Conservation (phyloP, 2,797 vertebrate species). For the Oreochromis mossambicus region DNA sequence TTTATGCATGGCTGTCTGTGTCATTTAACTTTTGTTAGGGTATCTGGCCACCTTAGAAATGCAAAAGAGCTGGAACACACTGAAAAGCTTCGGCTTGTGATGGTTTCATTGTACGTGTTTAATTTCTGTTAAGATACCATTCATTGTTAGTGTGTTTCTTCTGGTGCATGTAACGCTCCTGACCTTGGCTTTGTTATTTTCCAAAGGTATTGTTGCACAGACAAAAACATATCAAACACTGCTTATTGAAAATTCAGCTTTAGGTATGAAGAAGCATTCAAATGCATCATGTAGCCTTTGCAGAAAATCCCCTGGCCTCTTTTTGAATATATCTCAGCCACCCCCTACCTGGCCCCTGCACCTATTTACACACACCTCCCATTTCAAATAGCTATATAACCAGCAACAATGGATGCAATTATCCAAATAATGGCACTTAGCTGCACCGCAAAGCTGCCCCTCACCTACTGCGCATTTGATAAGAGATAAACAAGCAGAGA, state of each 20-base stretch:
- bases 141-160: neutral
- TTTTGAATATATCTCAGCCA: conserved; percentile 46
- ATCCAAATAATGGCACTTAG: conserved; percentile 81
- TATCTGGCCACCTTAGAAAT: neutral
- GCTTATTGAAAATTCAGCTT: conserved; percentile 53
- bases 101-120: neutral
- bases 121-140: neutral
- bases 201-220: conserved; percentile 35
- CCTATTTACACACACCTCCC: conserved; percentile 75
- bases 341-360: conserved; percentile 62
- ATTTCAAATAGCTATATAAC: conserved; percentile 77
- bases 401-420: conserved; percentile 79
- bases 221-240: conserved; percentile 37
- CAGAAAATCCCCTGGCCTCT: conserved; percentile 55
- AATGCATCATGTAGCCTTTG: conserved; percentile 53
- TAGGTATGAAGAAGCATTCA: conserved; percentile 43
- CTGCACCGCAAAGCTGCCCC: conserved; percentile 61
- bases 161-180: neutral
- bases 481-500: conserved; percentile 75
- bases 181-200: conserved; percentile 48
- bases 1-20: neutral
- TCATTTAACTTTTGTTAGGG: neutral
- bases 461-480: conserved; percentile 75
- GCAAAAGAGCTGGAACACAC: neutral
- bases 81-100: neutral